Evolutionary conservation across 2,113 vertebrate genomes (phyloP).

Genomic region (Collichthys lucidus): DNA sequence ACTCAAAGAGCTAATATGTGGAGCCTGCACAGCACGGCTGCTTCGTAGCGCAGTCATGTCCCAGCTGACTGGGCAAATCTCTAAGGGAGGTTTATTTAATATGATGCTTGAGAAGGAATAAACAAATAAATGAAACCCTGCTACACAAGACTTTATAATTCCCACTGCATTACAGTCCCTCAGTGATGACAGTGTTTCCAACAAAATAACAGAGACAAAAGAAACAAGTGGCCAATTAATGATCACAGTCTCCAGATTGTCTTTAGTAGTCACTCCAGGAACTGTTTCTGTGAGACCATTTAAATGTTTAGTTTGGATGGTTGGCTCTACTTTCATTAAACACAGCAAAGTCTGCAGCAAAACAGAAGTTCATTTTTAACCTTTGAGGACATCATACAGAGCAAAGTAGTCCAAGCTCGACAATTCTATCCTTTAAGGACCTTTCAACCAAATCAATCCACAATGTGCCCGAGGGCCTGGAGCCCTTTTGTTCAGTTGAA

Average conservation of each 20-base stretch:
- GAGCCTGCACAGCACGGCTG: slow-evolving; percentile 17
- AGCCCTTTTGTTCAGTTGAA: background rate
- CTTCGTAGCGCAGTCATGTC: slow-evolving; percentile 43
- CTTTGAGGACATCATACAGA: background rate
- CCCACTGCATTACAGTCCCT: slow-evolving; percentile 35
- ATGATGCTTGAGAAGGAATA: slow-evolving; percentile 56
- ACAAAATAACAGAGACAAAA: slow-evolving; percentile 21
- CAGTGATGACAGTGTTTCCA: slow-evolving; percentile 18
- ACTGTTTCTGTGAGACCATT: background rate
- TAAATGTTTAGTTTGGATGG: background rate
- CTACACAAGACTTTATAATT: slow-evolving; percentile 51
- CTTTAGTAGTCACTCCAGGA: slow-evolving; percentile 18
- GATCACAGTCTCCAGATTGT: slow-evolving; percentile 24
- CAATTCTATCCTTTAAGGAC: background rate
- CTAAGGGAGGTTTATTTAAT: slow-evolving; percentile 70
- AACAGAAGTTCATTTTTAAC: background rate
- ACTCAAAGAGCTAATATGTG: slow-evolving; percentile 59
- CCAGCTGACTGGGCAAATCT: slow-evolving; percentile 60
- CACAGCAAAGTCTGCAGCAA: background rate
- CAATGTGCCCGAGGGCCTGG: background rate
- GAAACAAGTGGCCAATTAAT: background rate
- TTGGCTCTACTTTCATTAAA: background rate
- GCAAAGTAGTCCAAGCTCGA: background rate
- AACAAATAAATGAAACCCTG: slow-evolving; percentile 67
- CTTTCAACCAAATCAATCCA: background rate